Percentiles rank a stretch among this genome's conserved stretches.
Evolutionary conservation across 2,888 invertebrate species (phyloP).

Genomic region (Temnothorax rugatulus): DNA sequence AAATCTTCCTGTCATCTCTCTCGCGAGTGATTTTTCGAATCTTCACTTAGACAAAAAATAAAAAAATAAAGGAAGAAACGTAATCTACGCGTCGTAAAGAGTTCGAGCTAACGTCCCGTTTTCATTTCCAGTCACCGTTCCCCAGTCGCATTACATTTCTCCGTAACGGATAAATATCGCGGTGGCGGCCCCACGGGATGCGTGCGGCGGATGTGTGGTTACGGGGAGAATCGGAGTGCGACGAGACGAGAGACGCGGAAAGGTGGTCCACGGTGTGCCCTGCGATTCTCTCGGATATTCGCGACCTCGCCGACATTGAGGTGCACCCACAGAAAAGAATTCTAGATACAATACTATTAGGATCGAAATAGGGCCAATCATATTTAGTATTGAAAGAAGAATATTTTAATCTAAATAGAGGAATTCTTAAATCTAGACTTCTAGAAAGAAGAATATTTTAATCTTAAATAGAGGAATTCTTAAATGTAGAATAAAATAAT

Average conservation of each 20-base stretch:
- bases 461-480: no score
- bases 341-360: no score
- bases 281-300: constrained; percentile 26
- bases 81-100: not conserved
- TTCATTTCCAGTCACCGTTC: constrained; percentile 1
- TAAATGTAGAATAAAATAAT: no score
- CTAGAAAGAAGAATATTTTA: no score
- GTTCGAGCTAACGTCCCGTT: not conserved
- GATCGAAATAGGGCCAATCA: no score
- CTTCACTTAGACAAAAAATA: not conserved
- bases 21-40: not conserved
- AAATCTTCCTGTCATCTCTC: not conserved
- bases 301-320: not conserved
- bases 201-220: constrained; percentile 17
- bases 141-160: constrained; percentile 28
- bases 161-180: constrained; percentile 32
- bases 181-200: not conserved
- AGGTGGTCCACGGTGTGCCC: not conserved
- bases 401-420: no score
- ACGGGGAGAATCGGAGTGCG: constrained; percentile 21
- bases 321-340: no score
- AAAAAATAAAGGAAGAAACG: not conserved
- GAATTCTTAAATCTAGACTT: no score
- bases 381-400: no score
- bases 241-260: not conserved